Base-by-base conservation (phyloP, 2,888 invertebrate genomes). In the Hesperia comma region DNA sequence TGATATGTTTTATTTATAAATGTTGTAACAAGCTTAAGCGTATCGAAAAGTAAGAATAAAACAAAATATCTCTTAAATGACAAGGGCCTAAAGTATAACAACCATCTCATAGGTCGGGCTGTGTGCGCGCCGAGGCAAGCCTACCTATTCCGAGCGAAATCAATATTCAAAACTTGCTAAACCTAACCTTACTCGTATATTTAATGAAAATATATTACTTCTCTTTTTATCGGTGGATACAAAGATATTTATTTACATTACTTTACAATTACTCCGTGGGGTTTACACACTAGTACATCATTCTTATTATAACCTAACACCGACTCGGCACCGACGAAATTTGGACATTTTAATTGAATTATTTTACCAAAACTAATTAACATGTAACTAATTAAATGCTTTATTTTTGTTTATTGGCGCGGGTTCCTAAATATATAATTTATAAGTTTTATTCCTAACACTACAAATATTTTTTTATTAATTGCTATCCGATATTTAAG, bases 161-260 rank as follows among this genome's bases (percentile, higher is more conserved):
- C 56, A n/a, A n/a, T n/a, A n/a, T n/a, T n/a, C n/a, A 56, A 49
- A 56, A 46, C 41, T 63, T 58, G 32, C 8, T 19, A 49, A 19
- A 62, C 7, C 61, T 69, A 68, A 12, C 57, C 69, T 72, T 72
- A 64, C 43, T 60, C 68, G 70, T 58, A 58, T 68, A 12, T 26
- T 56, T 68, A 70, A 69, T 68, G 33, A 72, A 70, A 70, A 75
- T 76, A 76, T 76, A 75, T 75, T 76, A 76, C 68, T 71, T 69
- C 67, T 72, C 71, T 73, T 69, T 71, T 49, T 70, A 68, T 75
- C 75, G 76, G 76, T 76, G 76, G 76, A 73, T 51, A 70, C 68
- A 66, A 61, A 53, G 33, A 57, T 72, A 74, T 71, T 60, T 72
- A 74, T 71, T 60, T 72, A 73, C 68, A 73, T 54, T 46, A 21